A percentile compares a stretch with the other conserved stretches of the same genome.
phyloP scores from a whole-genome alignment of 64 coral and sea anemone species.

The Acropora yongei region DNA sequence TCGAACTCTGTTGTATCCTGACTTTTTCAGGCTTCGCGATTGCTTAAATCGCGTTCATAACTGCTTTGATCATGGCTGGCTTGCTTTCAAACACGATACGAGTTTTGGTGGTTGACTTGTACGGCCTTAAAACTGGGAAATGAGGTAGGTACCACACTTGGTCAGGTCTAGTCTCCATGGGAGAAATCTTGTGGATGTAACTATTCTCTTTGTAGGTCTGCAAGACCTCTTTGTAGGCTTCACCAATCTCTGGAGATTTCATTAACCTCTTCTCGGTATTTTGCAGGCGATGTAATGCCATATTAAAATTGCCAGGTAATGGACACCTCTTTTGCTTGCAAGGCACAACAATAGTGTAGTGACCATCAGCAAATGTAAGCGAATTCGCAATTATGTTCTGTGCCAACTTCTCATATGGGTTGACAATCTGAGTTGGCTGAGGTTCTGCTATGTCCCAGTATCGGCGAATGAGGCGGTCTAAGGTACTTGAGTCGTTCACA shows the following conservation, averaged over 20 bases:
- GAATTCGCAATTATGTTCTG: slow-evolving; percentile 26
- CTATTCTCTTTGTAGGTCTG: no score
- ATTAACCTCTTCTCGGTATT: neutral
- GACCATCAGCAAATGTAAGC: neutral
- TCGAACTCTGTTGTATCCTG: no score
- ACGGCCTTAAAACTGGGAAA: neutral
- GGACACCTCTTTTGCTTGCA: neutral
- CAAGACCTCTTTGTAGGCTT: neutral
- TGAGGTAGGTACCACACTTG: neutral
- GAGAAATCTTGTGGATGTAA: neutral
- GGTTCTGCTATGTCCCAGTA: slow-evolving; percentile 74
- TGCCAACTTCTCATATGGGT: slow-evolving; percentile 65
- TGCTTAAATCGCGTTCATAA: no score
- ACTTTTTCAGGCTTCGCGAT: no score
- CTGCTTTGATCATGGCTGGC: no score
- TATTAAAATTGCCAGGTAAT: neutral
- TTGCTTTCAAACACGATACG: neutral
- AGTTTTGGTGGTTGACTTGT: neutral
- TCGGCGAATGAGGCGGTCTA: slow-evolving; percentile 46
- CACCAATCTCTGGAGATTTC: neutral
- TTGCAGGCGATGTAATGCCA: neutral
- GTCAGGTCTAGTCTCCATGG: neutral
- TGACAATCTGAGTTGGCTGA: slow-evolving; percentile 25
- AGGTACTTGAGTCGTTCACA: neutral
- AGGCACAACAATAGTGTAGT: neutral